A percentile compares a stretch with the other conserved stretches of the same genome.
Evolutionary conservation across 2,888 invertebrate species (phyloP).

Genomic region (Fissipunctia ypsillon): DNA sequence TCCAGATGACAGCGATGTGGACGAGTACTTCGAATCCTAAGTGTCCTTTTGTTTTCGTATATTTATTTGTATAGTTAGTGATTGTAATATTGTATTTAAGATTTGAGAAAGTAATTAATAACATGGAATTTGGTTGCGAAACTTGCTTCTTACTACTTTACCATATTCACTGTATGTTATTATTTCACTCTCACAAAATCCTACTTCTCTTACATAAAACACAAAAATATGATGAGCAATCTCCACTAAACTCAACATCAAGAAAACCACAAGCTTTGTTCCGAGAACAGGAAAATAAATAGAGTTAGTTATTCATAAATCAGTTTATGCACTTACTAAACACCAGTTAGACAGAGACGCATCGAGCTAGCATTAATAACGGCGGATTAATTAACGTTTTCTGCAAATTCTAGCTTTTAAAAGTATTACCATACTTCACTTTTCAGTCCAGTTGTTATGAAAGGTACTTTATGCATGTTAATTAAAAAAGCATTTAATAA

Average conservation of each 20-base stretch:
- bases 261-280: background rate
- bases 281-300: background rate
- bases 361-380: background rate
- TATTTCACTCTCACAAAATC: background rate
- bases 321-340: conserved; percentile 1
- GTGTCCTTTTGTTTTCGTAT: no score
- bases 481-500: background rate
- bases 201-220: background rate
- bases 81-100: no score
- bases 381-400: conserved; percentile 13
- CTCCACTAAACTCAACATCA: background rate
- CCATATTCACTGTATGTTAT: background rate
- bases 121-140: background rate
- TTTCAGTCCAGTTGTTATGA: background rate
- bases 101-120: no score
- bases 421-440: background rate
- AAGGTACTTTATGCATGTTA: conserved; percentile 1
- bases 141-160: background rate
- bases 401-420: conserved; percentile 1
- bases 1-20: no score
- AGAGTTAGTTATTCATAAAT: background rate
- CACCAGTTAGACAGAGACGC: background rate
- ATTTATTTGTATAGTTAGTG: no score
- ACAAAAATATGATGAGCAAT: conserved; percentile 1
- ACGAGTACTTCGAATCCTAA: no score